phyloP scores from a whole-genome alignment of 2,888 invertebrate species.

The Metalampra italica region DNA sequence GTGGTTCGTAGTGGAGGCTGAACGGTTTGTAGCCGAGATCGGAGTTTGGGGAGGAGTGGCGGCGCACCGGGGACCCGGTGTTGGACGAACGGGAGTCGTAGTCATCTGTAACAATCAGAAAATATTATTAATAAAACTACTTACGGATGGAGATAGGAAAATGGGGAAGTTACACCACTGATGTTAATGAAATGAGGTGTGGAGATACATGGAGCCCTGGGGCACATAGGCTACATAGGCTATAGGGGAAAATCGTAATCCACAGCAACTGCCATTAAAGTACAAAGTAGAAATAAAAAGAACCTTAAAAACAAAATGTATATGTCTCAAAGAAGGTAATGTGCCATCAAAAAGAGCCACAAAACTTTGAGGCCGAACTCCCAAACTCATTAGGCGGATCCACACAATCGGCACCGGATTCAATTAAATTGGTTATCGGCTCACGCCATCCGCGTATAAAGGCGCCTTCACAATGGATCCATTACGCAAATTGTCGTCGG shows the following conservation, averaged over 20 bases:
- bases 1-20: constrained; percentile 51
- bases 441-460: constrained; percentile 69
- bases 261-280: no score
- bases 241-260: no score
- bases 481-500: constrained; percentile 71
- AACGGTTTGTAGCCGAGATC: constrained; percentile 71
- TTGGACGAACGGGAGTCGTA: constrained; percentile 72
- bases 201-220: no score
- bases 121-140: neutral
- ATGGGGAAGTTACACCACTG: no score
- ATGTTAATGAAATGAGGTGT: no score
- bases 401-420: constrained; percentile 37
- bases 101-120: constrained; percentile 69
- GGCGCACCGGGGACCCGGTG: constrained; percentile 63
- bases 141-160: neutral
- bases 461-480: constrained; percentile 62
- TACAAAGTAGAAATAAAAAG: no score
- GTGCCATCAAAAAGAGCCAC: neutral
- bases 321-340: neutral
- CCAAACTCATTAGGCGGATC: constrained; percentile 48
- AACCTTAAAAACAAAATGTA: no score
- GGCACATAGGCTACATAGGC: no score
- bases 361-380: constrained; percentile 13
- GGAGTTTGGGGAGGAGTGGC: constrained; percentile 62
- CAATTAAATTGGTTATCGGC: constrained; percentile 46